phyloP scores from a whole-genome alignment of 2,888 invertebrate genomes.

The Drosophila kokeensis region DNA sequence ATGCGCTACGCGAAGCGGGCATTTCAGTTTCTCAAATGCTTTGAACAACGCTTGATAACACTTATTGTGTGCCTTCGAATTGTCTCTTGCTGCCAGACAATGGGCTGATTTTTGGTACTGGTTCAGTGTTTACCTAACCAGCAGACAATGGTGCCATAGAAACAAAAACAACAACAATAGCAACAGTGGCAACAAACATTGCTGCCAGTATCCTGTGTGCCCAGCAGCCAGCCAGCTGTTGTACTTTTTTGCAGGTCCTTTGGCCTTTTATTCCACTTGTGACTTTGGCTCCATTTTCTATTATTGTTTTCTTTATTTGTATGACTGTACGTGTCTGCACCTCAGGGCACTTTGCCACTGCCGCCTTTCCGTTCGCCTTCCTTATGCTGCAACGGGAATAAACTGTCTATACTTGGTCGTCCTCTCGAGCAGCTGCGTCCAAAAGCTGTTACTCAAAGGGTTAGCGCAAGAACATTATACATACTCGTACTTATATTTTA shows the following conservation, averaged over 20 bases:
- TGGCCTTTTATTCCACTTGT: constrained; percentile 43
- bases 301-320: constrained; percentile 79
- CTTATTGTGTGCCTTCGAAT: constrained; percentile 5
- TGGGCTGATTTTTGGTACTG: background rate
- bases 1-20: constrained; percentile 21
- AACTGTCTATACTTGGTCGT: constrained; percentile 43
- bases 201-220: constrained; percentile 37
- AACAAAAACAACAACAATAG: background rate
- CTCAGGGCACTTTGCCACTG: constrained; percentile 65
- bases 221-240: constrained; percentile 50
- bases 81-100: background rate
- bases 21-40: constrained; percentile 10
- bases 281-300: constrained; percentile 73
- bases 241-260: constrained; percentile 40
- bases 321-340: constrained; percentile 77
- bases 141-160: constrained; percentile 3
- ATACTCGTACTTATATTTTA: constrained; percentile 17
- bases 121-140: constrained; percentile 2
- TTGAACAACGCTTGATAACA: constrained; percentile 14
- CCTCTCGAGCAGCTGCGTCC: constrained; percentile 65
- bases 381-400: constrained; percentile 23
- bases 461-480: background rate
- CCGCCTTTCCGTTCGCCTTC: background rate
- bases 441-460: constrained; percentile 39
- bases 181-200: constrained; percentile 18